Conservation (phyloP, 1,140 invertebrate genomes). For the Contarinia nasturtii region DNA sequence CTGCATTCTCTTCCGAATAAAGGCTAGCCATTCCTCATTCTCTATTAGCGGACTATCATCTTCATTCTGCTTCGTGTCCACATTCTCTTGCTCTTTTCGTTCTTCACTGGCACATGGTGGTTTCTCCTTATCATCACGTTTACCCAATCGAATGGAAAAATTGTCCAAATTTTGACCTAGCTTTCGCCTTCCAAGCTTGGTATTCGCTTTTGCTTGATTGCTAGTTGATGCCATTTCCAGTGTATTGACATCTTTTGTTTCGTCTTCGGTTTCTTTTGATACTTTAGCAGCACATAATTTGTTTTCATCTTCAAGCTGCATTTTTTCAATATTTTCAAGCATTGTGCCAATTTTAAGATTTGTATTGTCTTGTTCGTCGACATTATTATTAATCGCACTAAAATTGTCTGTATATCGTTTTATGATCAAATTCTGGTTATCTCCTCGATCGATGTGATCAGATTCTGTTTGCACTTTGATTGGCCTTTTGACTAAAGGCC, state of each 20-base stretch:
- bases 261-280: too few species aligned
- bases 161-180: slow-evolving; percentile 26
- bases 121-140: slow-evolving; percentile 28
- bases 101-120: too few species aligned
- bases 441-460: slow-evolving; percentile 10
- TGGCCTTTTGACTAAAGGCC: slow-evolving; percentile 9
- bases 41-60: slow-evolving; percentile 42
- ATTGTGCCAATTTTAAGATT: too few species aligned
- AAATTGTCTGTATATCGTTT: slow-evolving; percentile 35
- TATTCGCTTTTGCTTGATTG: slow-evolving; percentile 13
- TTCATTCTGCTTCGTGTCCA: slow-evolving; percentile 14
- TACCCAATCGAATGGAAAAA: slow-evolving; percentile 32
- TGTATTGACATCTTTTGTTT: too few species aligned
- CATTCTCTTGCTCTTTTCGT: too few species aligned
- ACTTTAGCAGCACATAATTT: not conserved
- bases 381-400: not conserved
- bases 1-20: slow-evolving; percentile 44
- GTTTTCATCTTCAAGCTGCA: not conserved
- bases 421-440: slow-evolving; percentile 31
- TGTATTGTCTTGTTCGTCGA: not conserved
- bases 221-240: not conserved
- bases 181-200: slow-evolving; percentile 22
- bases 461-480: not conserved
- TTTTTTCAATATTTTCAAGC: too few species aligned
- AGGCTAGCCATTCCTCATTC: slow-evolving; percentile 64